Evolutionary conservation across 2,113 vertebrate species (phyloP).

Genomic region (Cheirogaleus medius): DNA sequence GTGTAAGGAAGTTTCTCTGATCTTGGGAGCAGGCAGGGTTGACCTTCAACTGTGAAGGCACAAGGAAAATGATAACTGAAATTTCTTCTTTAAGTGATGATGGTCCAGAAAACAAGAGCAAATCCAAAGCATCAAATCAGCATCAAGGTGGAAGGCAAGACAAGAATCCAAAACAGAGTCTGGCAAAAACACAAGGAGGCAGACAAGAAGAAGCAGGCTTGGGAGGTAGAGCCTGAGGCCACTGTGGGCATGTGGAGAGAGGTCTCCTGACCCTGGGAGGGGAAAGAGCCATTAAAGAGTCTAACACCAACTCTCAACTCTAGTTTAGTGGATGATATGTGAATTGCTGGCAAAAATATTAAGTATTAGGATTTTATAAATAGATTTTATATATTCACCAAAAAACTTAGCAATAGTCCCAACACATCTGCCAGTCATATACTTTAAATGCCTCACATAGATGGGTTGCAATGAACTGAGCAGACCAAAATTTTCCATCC

Average conservation of each 20-base stretch:
- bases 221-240: not conserved
- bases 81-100: not conserved
- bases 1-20: not conserved
- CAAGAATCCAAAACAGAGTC: not conserved
- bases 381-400: slow-evolving; percentile 45
- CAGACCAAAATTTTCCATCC: slow-evolving; percentile 51
- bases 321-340: not conserved
- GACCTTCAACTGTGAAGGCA: not conserved
- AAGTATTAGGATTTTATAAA: slow-evolving; percentile 52
- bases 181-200: not conserved
- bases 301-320: not conserved
- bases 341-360: slow-evolving; percentile 10
- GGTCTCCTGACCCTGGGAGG: not conserved
- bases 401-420: not conserved
- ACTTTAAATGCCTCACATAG: slow-evolving; percentile 43
- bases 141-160: not conserved
- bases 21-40: not conserved
- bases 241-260: not conserved
- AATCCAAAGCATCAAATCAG: not conserved
- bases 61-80: not conserved
- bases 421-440: slow-evolving; percentile 23
- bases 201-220: not conserved
- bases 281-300: not conserved
- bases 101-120: not conserved
- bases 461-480: slow-evolving; percentile 13